Conservation (phyloP, 2,888 invertebrate genomes). For the Lithophane leautieri region DNA sequence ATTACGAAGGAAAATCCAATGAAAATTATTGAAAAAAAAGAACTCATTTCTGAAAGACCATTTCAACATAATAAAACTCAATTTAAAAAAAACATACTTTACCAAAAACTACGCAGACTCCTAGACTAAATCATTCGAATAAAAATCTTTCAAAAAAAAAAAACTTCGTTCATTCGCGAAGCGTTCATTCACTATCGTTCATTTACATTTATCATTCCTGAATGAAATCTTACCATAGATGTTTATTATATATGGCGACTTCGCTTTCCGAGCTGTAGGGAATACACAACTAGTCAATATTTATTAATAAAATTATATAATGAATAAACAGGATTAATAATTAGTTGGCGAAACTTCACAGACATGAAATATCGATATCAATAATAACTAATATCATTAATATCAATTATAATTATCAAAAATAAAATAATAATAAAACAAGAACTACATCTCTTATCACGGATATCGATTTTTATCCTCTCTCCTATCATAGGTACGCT, state of each 20-base stretch:
- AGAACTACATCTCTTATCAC: no score
- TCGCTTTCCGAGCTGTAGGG: slow-evolving; percentile 82
- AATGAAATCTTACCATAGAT: slow-evolving; percentile 82
- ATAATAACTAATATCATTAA: no score
- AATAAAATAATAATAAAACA: no score
- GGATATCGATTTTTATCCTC: no score
- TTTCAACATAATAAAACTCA: not conserved
- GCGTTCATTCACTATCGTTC: slow-evolving; percentile 53
- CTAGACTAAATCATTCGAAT: slow-evolving; percentile 23
- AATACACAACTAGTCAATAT: slow-evolving; percentile 43
- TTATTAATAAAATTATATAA: not conserved
- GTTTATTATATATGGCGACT: slow-evolving; percentile 80
- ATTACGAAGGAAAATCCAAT: slow-evolving; percentile 13
- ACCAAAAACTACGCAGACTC: slow-evolving; percentile 34
- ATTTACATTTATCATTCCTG: slow-evolving; percentile 50
- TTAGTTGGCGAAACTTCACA: not conserved
- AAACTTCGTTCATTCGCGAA: slow-evolving; percentile 46
- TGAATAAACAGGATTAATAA: not conserved
- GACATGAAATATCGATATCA: not conserved
- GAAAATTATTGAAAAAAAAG: not conserved
- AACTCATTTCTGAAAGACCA: not conserved
- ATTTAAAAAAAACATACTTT: slow-evolving; percentile 2
- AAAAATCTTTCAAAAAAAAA: slow-evolving; percentile 2
- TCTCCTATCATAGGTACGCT: no score
- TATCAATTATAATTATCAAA: no score